Conservation (phyloP, 2,888 invertebrate genomes). For the Synergus itoensis region DNA sequence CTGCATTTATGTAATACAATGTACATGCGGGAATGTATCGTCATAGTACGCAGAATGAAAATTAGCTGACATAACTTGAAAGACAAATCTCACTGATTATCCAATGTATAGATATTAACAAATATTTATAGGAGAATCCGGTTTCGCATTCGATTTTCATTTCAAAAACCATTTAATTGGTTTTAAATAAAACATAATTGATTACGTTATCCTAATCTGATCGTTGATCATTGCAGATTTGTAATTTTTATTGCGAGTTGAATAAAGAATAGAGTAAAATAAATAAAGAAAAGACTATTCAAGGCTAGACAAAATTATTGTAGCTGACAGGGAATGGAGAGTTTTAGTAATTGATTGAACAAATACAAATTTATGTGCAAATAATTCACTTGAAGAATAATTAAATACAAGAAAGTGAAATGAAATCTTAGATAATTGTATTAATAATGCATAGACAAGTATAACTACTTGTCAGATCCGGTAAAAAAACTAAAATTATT, state of each 20-base stretch:
- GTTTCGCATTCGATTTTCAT: slow-evolving; percentile 13
- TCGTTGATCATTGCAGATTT: background rate
- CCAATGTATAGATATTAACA: slow-evolving; percentile 10
- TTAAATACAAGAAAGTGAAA: background rate
- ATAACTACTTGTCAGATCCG: background rate
- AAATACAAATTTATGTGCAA: background rate
- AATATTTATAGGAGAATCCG: slow-evolving; percentile 29
- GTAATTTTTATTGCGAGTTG: background rate
- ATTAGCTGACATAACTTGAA: slow-evolving; percentile 20
- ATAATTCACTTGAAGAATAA: background rate
- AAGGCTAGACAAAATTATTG: background rate
- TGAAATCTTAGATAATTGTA: background rate
- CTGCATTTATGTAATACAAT: slow-evolving; percentile 12
- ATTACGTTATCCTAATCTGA: background rate
- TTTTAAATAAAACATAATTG: no score
- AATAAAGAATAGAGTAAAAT: background rate
- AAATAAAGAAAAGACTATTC: background rate
- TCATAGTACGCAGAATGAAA: slow-evolving; percentile 4
- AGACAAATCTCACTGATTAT: slow-evolving; percentile 21
- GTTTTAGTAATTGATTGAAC: background rate
- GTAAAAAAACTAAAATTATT: background rate
- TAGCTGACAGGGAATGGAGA: background rate
- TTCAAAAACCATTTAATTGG: background rate
- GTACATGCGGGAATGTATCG: slow-evolving; percentile 6
- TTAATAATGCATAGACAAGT: background rate